phyloP scores from a whole-genome alignment of 1,140 invertebrate species.

The Oncopeltus fasciatus region DNA sequence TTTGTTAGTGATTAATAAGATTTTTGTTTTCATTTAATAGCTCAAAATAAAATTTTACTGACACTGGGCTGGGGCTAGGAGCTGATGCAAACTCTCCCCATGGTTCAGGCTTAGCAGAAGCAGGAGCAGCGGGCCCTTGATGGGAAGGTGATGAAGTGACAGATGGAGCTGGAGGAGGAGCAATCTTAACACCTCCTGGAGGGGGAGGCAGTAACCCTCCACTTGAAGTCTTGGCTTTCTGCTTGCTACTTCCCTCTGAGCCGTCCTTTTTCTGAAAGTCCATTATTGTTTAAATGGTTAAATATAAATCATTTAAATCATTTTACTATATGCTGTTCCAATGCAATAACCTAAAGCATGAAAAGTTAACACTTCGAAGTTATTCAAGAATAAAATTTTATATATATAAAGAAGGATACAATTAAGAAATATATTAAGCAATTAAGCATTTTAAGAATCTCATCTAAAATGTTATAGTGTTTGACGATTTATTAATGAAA shows the following conservation, averaged over 20 bases:
- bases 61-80: slow-evolving; percentile 31
- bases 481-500: too few relatives aligned
- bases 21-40: slow-evolving; percentile 3
- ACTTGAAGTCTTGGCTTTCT: slow-evolving; percentile 42
- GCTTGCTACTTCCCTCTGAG: slow-evolving; percentile 45
- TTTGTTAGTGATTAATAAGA: neutral
- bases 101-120: slow-evolving; percentile 24
- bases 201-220: slow-evolving; percentile 49
- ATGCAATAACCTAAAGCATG: too few relatives aligned
- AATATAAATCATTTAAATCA: too few relatives aligned
- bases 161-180: slow-evolving; percentile 48
- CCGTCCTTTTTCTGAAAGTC: slow-evolving; percentile 79
- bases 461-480: too few relatives aligned
- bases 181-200: slow-evolving; percentile 54
- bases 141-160: slow-evolving; percentile 48
- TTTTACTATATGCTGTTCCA: too few relatives aligned
- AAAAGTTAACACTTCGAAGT: too few relatives aligned
- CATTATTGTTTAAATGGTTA: too few relatives aligned
- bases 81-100: slow-evolving; percentile 72
- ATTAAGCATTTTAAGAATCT: too few relatives aligned
- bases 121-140: slow-evolving; percentile 28
- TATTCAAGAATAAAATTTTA: too few relatives aligned
- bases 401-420: too few relatives aligned
- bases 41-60: too few relatives aligned
- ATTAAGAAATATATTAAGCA: too few relatives aligned